Percentiles rank a stretch among this genome's conserved stretches.
Conservation (phyloP, 2,113 vertebrate species). For the Speoplatyrhinus poulsoni region DNA sequence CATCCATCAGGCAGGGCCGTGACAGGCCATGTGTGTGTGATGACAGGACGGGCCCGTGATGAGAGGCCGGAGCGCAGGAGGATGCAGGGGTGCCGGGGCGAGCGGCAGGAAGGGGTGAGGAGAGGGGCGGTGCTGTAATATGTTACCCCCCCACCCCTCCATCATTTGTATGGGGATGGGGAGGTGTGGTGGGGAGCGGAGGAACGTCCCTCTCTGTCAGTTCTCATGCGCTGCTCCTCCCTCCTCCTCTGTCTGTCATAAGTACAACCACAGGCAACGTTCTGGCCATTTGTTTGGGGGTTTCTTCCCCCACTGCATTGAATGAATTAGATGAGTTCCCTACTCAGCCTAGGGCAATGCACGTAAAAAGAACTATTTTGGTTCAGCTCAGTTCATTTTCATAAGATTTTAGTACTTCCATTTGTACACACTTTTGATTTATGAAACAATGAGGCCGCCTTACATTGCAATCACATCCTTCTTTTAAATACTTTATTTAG, state of each 20-base stretch:
- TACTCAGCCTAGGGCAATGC: no score
- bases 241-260: neutral
- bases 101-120: slow-evolving; percentile 49
- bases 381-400: slow-evolving; percentile 28
- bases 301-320: no score
- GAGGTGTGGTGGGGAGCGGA: neutral
- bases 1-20: slow-evolving; percentile 66
- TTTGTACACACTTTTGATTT: slow-evolving; percentile 49
- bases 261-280: neutral
- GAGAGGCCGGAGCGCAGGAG: slow-evolving; percentile 59
- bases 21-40: slow-evolving; percentile 63
- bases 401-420: slow-evolving; percentile 37
- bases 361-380: no score
- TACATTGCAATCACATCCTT: neutral
- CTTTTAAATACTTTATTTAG: neutral
- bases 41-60: slow-evolving; percentile 67
- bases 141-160: slow-evolving; percentile 39
- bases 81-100: slow-evolving; percentile 31
- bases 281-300: neutral
- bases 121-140: slow-evolving; percentile 25
- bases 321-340: neutral
- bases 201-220: slow-evolving; percentile 22
- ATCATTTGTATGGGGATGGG: slow-evolving; percentile 11
- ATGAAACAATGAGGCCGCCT: slow-evolving; percentile 37
- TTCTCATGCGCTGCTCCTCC: slow-evolving; percentile 16